Evolutionary conservation across 2,888 invertebrate species (phyloP).

Genomic region (Acanthopleura granulata): DNA sequence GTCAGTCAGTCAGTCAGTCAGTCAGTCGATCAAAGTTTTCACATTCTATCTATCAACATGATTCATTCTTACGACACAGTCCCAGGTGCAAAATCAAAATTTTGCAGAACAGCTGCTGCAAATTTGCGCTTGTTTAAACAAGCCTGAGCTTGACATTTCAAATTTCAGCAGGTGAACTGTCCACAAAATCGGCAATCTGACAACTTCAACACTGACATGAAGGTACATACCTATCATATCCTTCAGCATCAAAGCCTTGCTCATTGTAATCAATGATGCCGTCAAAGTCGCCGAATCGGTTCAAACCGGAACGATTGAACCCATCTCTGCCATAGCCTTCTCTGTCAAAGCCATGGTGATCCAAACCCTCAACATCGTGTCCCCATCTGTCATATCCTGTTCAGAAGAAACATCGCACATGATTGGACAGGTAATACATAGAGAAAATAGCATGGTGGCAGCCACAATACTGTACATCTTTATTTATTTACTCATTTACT

Average conservation of each 20-base stretch:
- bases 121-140: too few relatives aligned
- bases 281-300: conserved; percentile 58
- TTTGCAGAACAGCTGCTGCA: neutral
- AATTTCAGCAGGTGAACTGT: neutral
- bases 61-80: too few relatives aligned
- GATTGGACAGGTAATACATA: too few relatives aligned
- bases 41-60: too few relatives aligned
- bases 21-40: too few relatives aligned
- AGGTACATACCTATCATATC: conserved; percentile 56
- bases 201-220: too few relatives aligned
- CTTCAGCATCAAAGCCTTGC: conserved; percentile 59
- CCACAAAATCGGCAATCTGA: neutral
- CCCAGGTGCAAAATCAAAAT: too few relatives aligned
- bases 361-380: conserved; percentile 52
- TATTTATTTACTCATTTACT: too few relatives aligned
- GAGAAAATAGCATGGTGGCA: too few relatives aligned
- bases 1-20: too few relatives aligned
- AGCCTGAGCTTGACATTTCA: too few relatives aligned
- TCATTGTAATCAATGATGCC: conserved; percentile 59
- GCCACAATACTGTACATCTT: too few relatives aligned
- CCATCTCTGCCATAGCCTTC: conserved; percentile 59
- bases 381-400: conserved; percentile 61
- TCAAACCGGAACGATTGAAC: conserved; percentile 61
- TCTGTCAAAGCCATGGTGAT: conserved; percentile 57
- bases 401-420: neutral